These are phyloP conservation scores for Leptopilina syphax DNA, from an alignment of 2,888 invertebrate genomes.

Conservation along the genomic window DNA sequence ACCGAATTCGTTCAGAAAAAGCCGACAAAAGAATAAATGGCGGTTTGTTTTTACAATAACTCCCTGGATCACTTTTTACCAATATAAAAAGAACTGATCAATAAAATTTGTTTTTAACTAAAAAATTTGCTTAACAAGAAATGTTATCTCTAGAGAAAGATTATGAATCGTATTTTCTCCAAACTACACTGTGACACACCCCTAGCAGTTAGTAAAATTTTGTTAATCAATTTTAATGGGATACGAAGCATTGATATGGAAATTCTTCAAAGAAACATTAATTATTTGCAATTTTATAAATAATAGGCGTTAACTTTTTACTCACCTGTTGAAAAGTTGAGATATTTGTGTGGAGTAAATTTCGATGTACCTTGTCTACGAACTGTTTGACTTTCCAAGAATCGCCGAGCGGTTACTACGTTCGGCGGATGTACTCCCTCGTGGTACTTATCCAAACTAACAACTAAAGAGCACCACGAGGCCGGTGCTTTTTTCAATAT, in stretches of 20 bases:
- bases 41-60: constrained; percentile 26
- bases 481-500: not conserved
- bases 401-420: constrained; percentile 67
- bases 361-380: constrained; percentile 34
- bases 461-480: constrained; percentile 52
- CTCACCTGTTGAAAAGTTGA: constrained; percentile 39
- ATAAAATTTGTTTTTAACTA: not conserved
- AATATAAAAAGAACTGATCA: not conserved
- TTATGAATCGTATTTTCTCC: constrained; percentile 24
- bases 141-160: constrained; percentile 29
- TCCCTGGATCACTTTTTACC: not conserved
- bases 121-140: not conserved
- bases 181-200: constrained; percentile 33
- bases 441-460: constrained; percentile 52
- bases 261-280: not conserved
- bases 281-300: not conserved
- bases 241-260: not conserved
- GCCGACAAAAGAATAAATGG: constrained; percentile 27
- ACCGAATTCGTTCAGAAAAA: not conserved
- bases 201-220: constrained; percentile 21
- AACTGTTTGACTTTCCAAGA: constrained; percentile 64
- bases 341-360: constrained; percentile 2
- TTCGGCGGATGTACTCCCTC: constrained; percentile 71
- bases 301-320: not conserved
- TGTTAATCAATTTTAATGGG: constrained; percentile 7